These are phyloP conservation scores for Phylloscopus collybita DNA, from an alignment of 2,797 vertebrate genomes.

Conservation along the genomic window DNA sequence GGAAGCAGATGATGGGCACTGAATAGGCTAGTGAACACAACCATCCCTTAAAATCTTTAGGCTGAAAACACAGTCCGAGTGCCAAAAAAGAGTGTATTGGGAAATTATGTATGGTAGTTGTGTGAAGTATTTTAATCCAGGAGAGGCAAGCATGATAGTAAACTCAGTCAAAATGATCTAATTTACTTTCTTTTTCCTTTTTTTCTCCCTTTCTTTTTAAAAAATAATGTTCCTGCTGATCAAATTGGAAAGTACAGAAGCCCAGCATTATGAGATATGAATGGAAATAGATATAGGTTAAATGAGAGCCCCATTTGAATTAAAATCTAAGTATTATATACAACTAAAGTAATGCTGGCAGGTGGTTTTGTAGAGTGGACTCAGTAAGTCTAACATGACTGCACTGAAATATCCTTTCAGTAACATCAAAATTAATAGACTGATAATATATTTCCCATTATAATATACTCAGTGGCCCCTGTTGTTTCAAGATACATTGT, in stretches of 20 bases:
- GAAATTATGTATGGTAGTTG: background rate
- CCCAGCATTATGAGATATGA: background rate
- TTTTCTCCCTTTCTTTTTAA: background rate
- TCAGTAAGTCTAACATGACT: background rate
- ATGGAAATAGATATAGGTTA: background rate
- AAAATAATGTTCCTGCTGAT: accelerated
- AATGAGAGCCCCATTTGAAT: background rate
- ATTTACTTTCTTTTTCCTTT: background rate
- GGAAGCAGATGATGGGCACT: background rate
- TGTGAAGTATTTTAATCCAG: background rate
- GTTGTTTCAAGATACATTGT: constrained; percentile 36
- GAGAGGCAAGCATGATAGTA: background rate
- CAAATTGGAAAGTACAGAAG: background rate
- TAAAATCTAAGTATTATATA: background rate
- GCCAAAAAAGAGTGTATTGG: background rate
- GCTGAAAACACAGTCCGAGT: background rate
- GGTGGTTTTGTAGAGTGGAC: background rate
- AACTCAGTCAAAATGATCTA: background rate
- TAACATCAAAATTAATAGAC: background rate
- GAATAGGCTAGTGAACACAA: background rate
- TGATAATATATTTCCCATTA: background rate
- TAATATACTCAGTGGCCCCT: constrained; percentile 5
- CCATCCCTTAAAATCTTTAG: background rate
- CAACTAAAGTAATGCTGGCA: background rate
- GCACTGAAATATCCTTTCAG: background rate